Evolutionary conservation across 2,113 vertebrate genomes (phyloP).

Genomic region (human): DNA sequence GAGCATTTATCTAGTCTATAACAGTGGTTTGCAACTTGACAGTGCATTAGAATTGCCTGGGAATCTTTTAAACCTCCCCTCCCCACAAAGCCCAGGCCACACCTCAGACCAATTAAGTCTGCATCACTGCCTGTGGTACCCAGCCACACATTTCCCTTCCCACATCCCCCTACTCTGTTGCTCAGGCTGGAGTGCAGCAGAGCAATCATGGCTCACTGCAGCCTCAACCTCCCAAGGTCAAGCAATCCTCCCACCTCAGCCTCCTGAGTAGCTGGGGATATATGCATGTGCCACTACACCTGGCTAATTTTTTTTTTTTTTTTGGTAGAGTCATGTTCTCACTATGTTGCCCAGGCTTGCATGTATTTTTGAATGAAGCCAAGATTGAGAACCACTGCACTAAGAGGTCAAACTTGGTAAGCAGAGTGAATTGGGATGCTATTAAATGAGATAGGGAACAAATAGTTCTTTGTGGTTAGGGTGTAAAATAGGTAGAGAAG

Average conservation of each 20-base stretch:
- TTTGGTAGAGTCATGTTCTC: no score
- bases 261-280: no score
- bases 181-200: no score
- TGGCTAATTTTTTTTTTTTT: no score
- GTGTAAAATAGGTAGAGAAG: slow-evolving; percentile 3
- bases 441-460: slow-evolving; percentile 64
- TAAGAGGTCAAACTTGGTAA: not conserved
- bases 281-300: no score
- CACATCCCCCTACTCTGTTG: no score
- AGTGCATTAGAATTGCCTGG: not conserved
- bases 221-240: no score
- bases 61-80: not conserved
- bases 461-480: slow-evolving; percentile 60
- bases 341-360: not conserved
- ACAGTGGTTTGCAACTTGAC: not conserved
- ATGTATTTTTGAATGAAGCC: not conserved
- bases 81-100: not conserved
- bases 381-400: not conserved
- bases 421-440: not conserved
- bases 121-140: not conserved
- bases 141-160: not conserved
- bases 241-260: no score
- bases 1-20: not conserved
- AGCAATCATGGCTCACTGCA: no score
- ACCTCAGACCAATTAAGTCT: not conserved